Conservation (phyloP, 2,888 invertebrate genomes). For the Ferdinandea cuprea region DNA sequence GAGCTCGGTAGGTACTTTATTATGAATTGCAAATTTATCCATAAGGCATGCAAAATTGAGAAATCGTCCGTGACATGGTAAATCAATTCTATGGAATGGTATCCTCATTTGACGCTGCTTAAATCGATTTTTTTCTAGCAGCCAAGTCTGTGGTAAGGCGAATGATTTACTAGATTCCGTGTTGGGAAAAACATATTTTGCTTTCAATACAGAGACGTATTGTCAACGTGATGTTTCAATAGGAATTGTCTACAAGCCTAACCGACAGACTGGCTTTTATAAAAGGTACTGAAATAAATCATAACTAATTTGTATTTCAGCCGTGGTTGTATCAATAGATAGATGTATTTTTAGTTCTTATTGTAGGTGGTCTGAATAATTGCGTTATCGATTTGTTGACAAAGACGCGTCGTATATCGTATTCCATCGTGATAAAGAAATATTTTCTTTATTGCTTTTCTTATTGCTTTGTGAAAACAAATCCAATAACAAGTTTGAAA, state of each 20-base stretch:
- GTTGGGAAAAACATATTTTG: constrained; percentile 17
- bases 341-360: no score
- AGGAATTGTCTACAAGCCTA: no score
- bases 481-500: no score
- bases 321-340: no score
- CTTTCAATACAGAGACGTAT: neutral
- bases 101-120: neutral
- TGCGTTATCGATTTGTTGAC: no score
- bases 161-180: constrained; percentile 5
- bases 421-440: no score
- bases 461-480: no score
- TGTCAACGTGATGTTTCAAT: constrained; percentile 6
- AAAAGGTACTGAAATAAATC: constrained; percentile 16
- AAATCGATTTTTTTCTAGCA: constrained; percentile 4
- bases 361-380: no score
- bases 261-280: neutral
- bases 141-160: neutral
- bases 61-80: constrained; percentile 31
- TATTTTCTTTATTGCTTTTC: no score
- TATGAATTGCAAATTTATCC: constrained; percentile 33
- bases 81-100: neutral
- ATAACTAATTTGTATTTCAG: neutral
- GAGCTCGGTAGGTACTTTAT: neutral
- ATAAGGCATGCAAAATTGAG: constrained; percentile 25
- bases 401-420: no score